Evolutionary conservation across 1,140 invertebrate species (phyloP), one percentile per base, ranked within the genome.

Genomic region (Melipona quadrifasciata): DNA sequence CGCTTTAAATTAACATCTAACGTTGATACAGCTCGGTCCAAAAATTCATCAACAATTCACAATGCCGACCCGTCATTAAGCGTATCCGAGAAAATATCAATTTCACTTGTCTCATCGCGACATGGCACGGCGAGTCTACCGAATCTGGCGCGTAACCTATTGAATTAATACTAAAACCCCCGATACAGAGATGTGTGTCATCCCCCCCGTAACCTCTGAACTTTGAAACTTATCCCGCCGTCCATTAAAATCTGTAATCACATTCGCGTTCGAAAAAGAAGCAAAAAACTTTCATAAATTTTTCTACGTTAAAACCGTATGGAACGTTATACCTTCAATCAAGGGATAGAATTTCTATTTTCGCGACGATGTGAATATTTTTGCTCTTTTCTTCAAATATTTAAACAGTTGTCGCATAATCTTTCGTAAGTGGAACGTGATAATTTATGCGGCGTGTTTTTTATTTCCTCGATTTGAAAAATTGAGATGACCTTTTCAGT

Each of bases 161-260:
- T 53, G n/a, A 73, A 55, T 73, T 55, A 31, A 73, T 53, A 24
- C 8, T 53, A 73, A 53, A 31, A 55, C 12, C 17, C 19, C 12
- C 10, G n/a, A 21, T n/a, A 16, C 17, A 4, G n/a, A 47, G 12
- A 73, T 21, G 47, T 73, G 72, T 51, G 47, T 53, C 72, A 55
- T 21, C 39, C 24, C 39, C 24, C 1, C 11, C 10, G 11, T 73
- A 21, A 53, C 47, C 72, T 53, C 14, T 73, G 72, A 73, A 73
- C 72, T 73, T 53, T 47, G 5, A 39, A 70, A 70, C 51, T 21
- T 31, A 16, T 12, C 51, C 27, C 24, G 58, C 12, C n/a, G 47
- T 73, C 47, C 27, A 73, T 73, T 73, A 73, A 73, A 73, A 67
- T 27, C 65, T 34, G 65, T 19, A 34, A 34, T 67, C 19, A 34